A percentile compares a stretch with the other conserved stretches of the same genome.
Conservation (phyloP, 2,113 vertebrate species). For the Furnarius figulus region DNA sequence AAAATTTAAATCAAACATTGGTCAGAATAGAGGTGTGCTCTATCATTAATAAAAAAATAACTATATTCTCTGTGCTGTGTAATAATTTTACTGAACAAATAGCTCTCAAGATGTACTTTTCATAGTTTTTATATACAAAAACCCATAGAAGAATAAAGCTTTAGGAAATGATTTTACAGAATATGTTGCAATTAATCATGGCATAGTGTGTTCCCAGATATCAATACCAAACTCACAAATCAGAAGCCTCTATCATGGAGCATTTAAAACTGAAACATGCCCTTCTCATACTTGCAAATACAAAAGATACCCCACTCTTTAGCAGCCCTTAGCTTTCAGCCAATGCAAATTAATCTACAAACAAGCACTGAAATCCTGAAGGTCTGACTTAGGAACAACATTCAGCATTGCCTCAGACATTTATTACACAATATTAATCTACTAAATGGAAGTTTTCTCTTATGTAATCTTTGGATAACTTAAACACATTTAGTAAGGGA, state of each 20-base stretch:
- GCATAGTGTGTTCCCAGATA: slow-evolving; percentile 21
- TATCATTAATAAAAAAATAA: neutral
- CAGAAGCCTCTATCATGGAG: neutral
- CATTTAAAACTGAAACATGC: neutral
- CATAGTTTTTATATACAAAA: slow-evolving; percentile 58
- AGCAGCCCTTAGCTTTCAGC: neutral
- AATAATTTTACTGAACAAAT: slow-evolving; percentile 58
- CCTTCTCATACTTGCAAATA: neutral
- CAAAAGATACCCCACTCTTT: neutral
- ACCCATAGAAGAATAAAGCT: slow-evolving; percentile 63
- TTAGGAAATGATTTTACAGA: slow-evolving; percentile 59
- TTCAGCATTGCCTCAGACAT: slow-evolving; percentile 8
- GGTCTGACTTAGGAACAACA: slow-evolving; percentile 8
- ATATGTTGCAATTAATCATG: slow-evolving; percentile 1
- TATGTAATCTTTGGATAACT: slow-evolving; percentile 35
- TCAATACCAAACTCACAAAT: neutral
- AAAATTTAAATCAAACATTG: neutral
- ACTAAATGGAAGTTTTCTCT: neutral
- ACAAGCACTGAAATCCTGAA: neutral
- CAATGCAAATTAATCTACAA: neutral
- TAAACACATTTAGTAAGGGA: slow-evolving; percentile 36
- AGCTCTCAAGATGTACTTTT: slow-evolving; percentile 21
- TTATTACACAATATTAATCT: slow-evolving; percentile 32
- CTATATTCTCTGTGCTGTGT: neutral
- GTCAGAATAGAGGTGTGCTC: neutral